Evolutionary conservation across 2,113 vertebrate species (phyloP).

Genomic region (Leucosticte australis): DNA sequence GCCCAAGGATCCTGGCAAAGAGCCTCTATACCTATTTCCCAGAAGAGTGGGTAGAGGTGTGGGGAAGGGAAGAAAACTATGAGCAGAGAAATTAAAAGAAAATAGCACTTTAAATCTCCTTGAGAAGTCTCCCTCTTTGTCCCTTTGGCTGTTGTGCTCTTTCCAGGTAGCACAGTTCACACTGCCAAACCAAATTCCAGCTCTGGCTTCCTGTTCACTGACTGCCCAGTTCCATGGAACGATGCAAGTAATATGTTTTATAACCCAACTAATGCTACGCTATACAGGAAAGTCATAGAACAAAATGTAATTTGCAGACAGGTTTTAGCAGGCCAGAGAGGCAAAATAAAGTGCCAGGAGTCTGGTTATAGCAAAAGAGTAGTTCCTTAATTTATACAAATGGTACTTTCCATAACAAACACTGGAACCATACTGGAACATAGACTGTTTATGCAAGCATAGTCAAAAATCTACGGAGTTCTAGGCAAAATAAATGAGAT

Average conservation of each 20-base stretch:
- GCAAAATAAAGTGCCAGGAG: constrained; percentile 15
- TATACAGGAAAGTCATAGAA: neutral
- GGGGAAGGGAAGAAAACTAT: neutral
- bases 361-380: constrained; percentile 12
- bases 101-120: neutral
- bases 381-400: constrained; percentile 21
- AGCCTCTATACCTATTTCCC: neutral
- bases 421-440: neutral
- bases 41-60: neutral
- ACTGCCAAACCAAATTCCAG: constrained; percentile 22
- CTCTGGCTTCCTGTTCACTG: neutral
- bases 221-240: neutral
- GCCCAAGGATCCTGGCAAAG: neutral
- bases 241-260: neutral
- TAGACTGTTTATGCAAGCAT: neutral
- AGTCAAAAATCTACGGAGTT: neutral
- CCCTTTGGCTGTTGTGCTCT: neutral
- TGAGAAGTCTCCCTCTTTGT: neutral
- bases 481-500: neutral
- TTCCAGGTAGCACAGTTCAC: constrained; percentile 12
- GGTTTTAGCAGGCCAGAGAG: constrained; percentile 38
- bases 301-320: constrained; percentile 34
- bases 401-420: constrained; percentile 48
- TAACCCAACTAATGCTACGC: neutral
- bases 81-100: neutral